A percentile compares a stretch with the other conserved stretches of the same genome.
These are phyloP conservation scores for Otis tarda DNA, from an alignment of 2,113 vertebrate species.

Conservation along the genomic window DNA sequence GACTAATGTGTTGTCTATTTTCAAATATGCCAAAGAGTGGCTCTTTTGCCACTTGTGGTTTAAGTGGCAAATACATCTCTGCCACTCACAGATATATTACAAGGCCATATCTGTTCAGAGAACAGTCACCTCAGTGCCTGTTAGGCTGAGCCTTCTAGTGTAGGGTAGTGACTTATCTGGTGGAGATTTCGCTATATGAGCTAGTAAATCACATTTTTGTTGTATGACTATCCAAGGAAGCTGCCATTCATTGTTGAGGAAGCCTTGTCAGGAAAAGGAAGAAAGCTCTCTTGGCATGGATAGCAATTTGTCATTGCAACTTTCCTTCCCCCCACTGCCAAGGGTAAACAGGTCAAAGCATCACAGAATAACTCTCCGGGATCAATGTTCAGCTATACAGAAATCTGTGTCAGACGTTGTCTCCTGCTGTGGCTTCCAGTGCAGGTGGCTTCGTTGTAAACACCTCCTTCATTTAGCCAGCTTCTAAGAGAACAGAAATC, in stretches of 20 bases:
- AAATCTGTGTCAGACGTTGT: conserved; percentile 39
- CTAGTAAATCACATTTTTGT: conserved; percentile 67
- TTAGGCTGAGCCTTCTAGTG: conserved; percentile 3
- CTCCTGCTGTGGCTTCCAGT: conserved; percentile 50
- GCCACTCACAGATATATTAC: neutral
- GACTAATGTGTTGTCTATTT: neutral
- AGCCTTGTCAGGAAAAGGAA: conserved; percentile 80
- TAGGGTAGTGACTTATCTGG: conserved; percentile 19
- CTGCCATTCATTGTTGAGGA: conserved; percentile 75
- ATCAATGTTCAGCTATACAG: conserved; percentile 49
- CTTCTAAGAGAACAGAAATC: neutral
- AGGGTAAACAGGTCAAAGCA: conserved; percentile 68
- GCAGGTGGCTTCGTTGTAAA: conserved; percentile 37
- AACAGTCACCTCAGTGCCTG: neutral
- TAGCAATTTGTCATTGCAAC: conserved; percentile 73
- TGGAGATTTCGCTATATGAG: conserved; percentile 7
- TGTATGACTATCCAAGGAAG: conserved; percentile 74
- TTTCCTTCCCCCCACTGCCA: conserved; percentile 73
- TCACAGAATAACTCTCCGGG: conserved; percentile 52
- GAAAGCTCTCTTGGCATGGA: conserved; percentile 70
- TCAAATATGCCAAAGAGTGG: neutral
- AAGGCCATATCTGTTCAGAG: neutral
- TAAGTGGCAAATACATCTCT: neutral
- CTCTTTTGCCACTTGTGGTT: neutral
- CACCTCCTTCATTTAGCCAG: conserved; percentile 1